Evolutionary conservation across 37 sponge, comb jelly and placozoan species (phyloP), one percentile per base, ranked within the genome.

Genomic region (Hexactinellida sp.): DNA sequence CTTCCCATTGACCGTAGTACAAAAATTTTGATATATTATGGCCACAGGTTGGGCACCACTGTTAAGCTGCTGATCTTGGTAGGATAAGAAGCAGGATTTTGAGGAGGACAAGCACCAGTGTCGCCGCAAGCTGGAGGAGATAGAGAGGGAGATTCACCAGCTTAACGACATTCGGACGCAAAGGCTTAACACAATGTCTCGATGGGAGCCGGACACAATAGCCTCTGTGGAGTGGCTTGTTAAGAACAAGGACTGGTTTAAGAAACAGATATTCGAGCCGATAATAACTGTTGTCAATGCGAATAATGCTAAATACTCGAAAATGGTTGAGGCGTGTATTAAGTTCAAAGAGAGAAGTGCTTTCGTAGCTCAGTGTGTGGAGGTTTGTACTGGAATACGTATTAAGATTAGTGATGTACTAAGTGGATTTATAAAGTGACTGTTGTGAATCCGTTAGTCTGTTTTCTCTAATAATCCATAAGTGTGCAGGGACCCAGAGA

Each of bases 151-250:
- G 84, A 55, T 97, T 38, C 37, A 86, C 23, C 63, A 82, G 38
- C 90, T 92, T 54, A 84, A 92, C 47, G 92, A 94, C 36, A 85
- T 93, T 10, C 36, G 88, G 28, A 92, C 88, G 37, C 90, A 87
- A 84, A 87, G 96, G 10, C 83, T 94, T 36, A 84, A 93, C 35
- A 85, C 37, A 47, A 88, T 98, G 1, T 63, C 84, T 37, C 85
- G 83, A 39, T 84, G 32, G 51, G 89, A 90, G 52, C 54, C 83
- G 13, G 89, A 92, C 38, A 88, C 94, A 0, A 89, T 83, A n/a
- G 83, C 88, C 1, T 95, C 94, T 55, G 88, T 95, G 36, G 82
- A 90, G 52, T 98, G 99, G 99, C 91, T 98, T 19, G 37, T 86
- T n/a, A 83, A 86, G 19, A 93, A 98, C 87, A 89, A 91, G 83